Percentiles rank a stretch among this genome's conserved stretches.
Conservation (phyloP, 2,113 vertebrate genomes). For the Leptobrachium leishanense region DNA sequence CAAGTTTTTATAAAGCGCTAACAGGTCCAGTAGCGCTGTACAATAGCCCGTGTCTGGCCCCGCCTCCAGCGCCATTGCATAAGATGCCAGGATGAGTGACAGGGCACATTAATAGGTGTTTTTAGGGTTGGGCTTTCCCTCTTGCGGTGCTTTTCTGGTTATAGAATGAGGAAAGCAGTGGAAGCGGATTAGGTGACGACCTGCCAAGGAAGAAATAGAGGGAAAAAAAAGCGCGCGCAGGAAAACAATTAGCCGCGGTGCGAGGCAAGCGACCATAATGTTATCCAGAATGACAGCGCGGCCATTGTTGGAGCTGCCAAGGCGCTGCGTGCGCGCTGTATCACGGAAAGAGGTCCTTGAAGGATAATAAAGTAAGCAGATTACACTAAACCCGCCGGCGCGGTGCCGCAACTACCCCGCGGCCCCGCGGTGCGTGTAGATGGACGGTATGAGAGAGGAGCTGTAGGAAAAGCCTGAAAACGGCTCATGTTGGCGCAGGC, state of each 20-base stretch:
- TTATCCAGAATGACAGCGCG: constrained; percentile 66
- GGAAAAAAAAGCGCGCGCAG: constrained; percentile 53
- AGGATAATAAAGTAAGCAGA: constrained; percentile 69
- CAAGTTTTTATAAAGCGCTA: no score
- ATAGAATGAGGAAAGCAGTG: neutral
- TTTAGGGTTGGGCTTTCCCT: no score
- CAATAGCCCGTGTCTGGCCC: no score
- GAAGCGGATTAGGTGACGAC: constrained; percentile 50
- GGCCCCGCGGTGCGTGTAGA: constrained; percentile 47
- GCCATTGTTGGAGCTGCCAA: constrained; percentile 66
- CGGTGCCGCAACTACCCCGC: constrained; percentile 48
- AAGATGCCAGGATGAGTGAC: no score
- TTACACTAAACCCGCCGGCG: constrained; percentile 66
- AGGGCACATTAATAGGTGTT: no score
- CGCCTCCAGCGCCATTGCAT: no score
- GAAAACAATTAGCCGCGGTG: constrained; percentile 59
- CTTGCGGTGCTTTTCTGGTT: neutral
- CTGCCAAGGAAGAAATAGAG: constrained; percentile 9
- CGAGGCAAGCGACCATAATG: constrained; percentile 63
- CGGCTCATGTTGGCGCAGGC: constrained; percentile 53
- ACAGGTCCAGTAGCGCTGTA: no score
- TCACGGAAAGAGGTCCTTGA: constrained; percentile 57
- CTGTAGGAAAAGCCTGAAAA: constrained; percentile 67
- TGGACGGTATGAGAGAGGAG: constrained; percentile 57
- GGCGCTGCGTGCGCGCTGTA: constrained; percentile 59